Percentiles rank a stretch among this genome's conserved stretches.
Evolutionary conservation across 2,888 invertebrate genomes (phyloP).

Genomic region (Mantis religiosa): DNA sequence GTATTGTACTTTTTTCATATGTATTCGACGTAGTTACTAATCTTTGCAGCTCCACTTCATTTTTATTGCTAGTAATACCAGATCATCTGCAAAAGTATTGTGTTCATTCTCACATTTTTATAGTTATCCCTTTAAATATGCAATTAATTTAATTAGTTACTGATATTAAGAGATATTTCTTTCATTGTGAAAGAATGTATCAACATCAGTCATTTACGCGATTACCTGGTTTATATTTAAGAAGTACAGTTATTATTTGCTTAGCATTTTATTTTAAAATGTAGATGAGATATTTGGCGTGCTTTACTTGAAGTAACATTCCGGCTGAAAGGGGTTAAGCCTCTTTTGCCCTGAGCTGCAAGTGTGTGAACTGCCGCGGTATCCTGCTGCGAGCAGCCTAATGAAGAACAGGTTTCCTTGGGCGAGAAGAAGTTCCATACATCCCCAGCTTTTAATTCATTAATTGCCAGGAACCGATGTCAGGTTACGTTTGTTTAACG

Average conservation of each 20-base stretch:
- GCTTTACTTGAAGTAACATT: background rate
- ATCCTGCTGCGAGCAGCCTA: background rate
- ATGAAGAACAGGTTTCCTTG: background rate
- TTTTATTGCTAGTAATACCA: too few relatives aligned
- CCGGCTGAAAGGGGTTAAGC: background rate
- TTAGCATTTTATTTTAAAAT: background rate
- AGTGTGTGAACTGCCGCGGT: background rate
- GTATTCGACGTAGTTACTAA: too few relatives aligned
- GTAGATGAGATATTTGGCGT: background rate
- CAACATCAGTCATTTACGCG: too few relatives aligned
- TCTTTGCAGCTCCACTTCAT: too few relatives aligned
- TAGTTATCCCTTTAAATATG: too few relatives aligned
- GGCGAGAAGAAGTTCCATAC: background rate
- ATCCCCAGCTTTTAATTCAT: background rate
- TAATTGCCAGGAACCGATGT: background rate
- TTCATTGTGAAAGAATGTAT: too few relatives aligned
- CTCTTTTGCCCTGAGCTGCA: background rate
- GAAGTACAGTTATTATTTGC: background rate
- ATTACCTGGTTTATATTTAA: background rate
- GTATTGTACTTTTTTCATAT: too few relatives aligned
- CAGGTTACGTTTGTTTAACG: background rate
- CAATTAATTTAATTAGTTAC: too few relatives aligned
- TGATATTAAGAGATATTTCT: too few relatives aligned
- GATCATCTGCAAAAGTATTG: too few relatives aligned
- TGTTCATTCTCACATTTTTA: too few relatives aligned